Conservation (phyloP, 2,797 vertebrate species). For the Acipenser transmontanus region DNA sequence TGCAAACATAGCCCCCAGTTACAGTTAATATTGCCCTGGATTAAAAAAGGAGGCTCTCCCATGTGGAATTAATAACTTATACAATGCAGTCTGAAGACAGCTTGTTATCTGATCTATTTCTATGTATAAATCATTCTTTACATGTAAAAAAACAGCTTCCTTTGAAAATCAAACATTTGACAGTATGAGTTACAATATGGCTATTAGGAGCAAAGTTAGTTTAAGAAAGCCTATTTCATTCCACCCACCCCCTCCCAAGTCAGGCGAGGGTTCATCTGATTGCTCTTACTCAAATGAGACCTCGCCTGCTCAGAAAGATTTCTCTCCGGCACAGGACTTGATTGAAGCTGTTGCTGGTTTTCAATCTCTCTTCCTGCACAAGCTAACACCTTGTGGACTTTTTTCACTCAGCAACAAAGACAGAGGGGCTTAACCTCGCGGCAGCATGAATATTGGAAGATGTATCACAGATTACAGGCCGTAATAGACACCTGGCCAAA, state of each 20-base stretch:
- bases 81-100: too few relatives aligned
- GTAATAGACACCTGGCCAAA: constrained; percentile 68
- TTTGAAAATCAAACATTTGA: too few relatives aligned
- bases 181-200: too few relatives aligned
- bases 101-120: too few relatives aligned
- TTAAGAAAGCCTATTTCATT: constrained; percentile 1
- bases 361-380: constrained; percentile 44
- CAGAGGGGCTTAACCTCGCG: constrained; percentile 59
- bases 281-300: constrained; percentile 49
- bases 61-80: too few relatives aligned
- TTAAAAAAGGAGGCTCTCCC: too few relatives aligned
- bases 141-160: too few relatives aligned
- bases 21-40: too few relatives aligned
- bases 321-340: constrained; percentile 43
- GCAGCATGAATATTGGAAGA: constrained; percentile 55
- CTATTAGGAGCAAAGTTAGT: too few relatives aligned
- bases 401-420: constrained; percentile 49
- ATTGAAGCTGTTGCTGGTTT: constrained; percentile 59
- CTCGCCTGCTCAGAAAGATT: constrained; percentile 48
- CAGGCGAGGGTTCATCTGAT: constrained; percentile 42
- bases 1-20: too few relatives aligned
- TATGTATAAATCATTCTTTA: too few relatives aligned
- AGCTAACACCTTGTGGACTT: constrained; percentile 43
- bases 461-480: constrained; percentile 57
- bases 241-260: constrained; percentile 5